Percentiles rank a stretch among this genome's conserved stretches.
These are phyloP conservation scores for Diloba caeruleocephala DNA, from an alignment of 2,888 invertebrate species.

Conservation along the genomic window DNA sequence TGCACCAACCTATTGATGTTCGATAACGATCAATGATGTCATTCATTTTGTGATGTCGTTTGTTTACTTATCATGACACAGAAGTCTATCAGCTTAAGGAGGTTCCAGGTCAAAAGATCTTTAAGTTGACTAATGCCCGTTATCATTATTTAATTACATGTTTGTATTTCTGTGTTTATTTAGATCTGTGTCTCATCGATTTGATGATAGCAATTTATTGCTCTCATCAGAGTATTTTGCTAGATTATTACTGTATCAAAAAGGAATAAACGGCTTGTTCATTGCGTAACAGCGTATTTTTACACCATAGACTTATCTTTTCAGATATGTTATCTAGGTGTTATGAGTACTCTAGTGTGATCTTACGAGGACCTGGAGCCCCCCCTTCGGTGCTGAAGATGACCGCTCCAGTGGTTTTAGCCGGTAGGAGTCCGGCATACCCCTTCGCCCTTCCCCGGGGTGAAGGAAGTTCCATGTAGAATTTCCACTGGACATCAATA, in stretches of 20 bases:
- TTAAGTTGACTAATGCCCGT: conserved; percentile 32
- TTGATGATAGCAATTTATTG: conserved; percentile 23
- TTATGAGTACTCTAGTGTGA: too few relatives aligned
- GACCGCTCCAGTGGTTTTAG: too few relatives aligned
- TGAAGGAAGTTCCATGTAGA: too few relatives aligned
- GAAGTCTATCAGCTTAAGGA: conserved; percentile 31
- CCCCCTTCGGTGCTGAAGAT: too few relatives aligned
- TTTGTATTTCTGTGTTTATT: conserved; percentile 9
- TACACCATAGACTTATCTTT: too few relatives aligned
- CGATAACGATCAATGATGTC: conserved; percentile 50
- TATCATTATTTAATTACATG: conserved; percentile 19
- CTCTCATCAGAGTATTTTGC: conserved; percentile 42
- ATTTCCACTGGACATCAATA: background rate
- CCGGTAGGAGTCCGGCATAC: too few relatives aligned
- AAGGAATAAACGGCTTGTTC: too few relatives aligned
- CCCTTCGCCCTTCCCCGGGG: too few relatives aligned
- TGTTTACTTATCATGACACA: conserved; percentile 48
- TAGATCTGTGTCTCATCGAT: conserved; percentile 9
- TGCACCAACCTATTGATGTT: too few relatives aligned
- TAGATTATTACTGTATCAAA: conserved; percentile 25
- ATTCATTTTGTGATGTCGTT: conserved; percentile 33
- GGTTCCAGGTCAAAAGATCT: conserved; percentile 37
- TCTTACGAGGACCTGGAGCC: too few relatives aligned
- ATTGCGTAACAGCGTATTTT: too few relatives aligned
- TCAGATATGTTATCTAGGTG: too few relatives aligned